phyloP scores from a whole-genome alignment of 2,888 invertebrate species.

The Platynereis dumerilii region DNA sequence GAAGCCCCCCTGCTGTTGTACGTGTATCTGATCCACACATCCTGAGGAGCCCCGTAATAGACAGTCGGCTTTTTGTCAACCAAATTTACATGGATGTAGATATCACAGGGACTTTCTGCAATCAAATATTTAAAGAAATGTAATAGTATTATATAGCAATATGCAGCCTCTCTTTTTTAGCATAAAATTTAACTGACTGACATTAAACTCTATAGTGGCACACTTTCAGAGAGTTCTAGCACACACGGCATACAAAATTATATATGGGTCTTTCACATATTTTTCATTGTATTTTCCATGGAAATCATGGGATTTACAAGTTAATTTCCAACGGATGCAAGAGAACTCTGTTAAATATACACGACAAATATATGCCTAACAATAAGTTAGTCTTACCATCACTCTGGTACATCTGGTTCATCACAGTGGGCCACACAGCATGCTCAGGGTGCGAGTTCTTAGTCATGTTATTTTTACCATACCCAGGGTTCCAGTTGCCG shows the following conservation, averaged over 20 bases:
- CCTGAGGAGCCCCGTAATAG: conserved; percentile 50
- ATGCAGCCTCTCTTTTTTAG: too few species aligned
- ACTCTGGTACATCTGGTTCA: conserved; percentile 37
- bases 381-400: conserved; percentile 36
- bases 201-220: too few species aligned
- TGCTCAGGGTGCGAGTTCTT: conserved; percentile 48
- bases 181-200: too few species aligned
- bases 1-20: not conserved
- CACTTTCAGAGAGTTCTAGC: too few species aligned
- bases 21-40: conserved; percentile 46
- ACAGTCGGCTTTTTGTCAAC: conserved; percentile 33
- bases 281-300: too few species aligned
- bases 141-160: not conserved
- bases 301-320: too few species aligned
- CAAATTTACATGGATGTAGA: conserved; percentile 39
- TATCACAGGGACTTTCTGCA: conserved; percentile 35
- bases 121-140: not conserved
- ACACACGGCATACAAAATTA: too few species aligned
- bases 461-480: conserved; percentile 53
- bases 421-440: conserved; percentile 42
- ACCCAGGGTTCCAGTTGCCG: conserved; percentile 45
- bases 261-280: too few species aligned
- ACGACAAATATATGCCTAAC: too few species aligned
- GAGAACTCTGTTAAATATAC: too few species aligned
- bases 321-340: too few species aligned